phyloP scores from a whole-genome alignment of 2,888 invertebrate species.

The Nebria salina region DNA sequence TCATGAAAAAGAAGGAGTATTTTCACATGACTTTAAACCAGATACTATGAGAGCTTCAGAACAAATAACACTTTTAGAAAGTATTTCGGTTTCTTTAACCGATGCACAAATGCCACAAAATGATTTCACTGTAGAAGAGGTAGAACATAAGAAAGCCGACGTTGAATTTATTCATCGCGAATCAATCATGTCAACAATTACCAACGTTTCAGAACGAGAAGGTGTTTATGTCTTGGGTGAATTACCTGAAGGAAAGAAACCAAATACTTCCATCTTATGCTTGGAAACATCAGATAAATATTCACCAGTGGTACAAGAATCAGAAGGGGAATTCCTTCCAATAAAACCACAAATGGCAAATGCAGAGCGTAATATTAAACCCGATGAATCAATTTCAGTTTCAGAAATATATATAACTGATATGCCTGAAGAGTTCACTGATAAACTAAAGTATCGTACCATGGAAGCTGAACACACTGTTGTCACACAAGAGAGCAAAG shows the following conservation, averaged over 20 bases:
- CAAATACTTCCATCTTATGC: slow-evolving; percentile 65
- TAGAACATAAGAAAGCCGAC: slow-evolving; percentile 67
- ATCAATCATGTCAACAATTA: slow-evolving; percentile 69
- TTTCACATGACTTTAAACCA: slow-evolving; percentile 61
- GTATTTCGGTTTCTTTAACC: slow-evolving; percentile 70
- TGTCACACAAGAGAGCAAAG: slow-evolving; percentile 72
- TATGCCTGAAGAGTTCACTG: slow-evolving; percentile 64
- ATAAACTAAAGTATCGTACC: slow-evolving; percentile 66
- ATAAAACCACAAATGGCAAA: slow-evolving; percentile 65
- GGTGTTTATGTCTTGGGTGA: slow-evolving; percentile 63
- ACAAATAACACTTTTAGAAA: slow-evolving; percentile 65
- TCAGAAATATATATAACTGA: slow-evolving; percentile 70
- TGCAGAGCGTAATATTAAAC: slow-evolving; percentile 69
- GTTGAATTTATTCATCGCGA: slow-evolving; percentile 71
- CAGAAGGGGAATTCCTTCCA: slow-evolving; percentile 68
- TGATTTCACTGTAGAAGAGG: slow-evolving; percentile 64
- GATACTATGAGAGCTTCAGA: slow-evolving; percentile 64
- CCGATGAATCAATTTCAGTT: slow-evolving; percentile 70
- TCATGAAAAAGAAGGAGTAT: slow-evolving; percentile 74
- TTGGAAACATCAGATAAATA: slow-evolving; percentile 69
- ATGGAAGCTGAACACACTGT: slow-evolving; percentile 67
- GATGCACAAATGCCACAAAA: slow-evolving; percentile 74
- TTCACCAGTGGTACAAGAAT: slow-evolving; percentile 73
- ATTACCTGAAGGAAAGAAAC: slow-evolving; percentile 61
- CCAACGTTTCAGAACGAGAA: slow-evolving; percentile 71